Conservation (phyloP, 2,888 invertebrate species). For the Chymomyza caudatula region DNA sequence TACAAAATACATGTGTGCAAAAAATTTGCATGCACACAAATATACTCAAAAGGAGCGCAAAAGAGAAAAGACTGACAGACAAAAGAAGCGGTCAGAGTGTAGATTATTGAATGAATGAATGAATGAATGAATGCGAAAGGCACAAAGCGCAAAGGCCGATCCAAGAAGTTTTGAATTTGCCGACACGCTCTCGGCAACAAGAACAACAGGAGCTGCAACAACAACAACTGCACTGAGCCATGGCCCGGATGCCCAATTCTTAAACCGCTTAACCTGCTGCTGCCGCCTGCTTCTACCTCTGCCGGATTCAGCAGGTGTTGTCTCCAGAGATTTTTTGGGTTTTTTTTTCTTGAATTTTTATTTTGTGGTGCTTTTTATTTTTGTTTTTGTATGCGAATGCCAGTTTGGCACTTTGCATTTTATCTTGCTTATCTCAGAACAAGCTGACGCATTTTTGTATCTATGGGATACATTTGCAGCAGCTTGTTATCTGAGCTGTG, state of each 20-base stretch:
- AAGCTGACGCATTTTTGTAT: not conserved
- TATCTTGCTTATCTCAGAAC: not conserved
- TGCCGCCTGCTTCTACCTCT: not conserved
- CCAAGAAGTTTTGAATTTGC: not conserved
- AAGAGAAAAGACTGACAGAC: conserved; percentile 39
- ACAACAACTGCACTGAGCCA: conserved; percentile 6
- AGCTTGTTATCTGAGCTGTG: not conserved
- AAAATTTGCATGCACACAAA: conserved; percentile 44
- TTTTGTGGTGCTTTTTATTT: not conserved
- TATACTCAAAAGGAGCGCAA: conserved; percentile 33
- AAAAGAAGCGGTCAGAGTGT: not conserved
- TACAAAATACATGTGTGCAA: conserved; percentile 21
- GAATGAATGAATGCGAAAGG: conserved; percentile 41
- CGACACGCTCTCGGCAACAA: conserved; percentile 39
- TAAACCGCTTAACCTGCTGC: not conserved
- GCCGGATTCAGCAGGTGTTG: not conserved
- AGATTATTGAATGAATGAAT: conserved; percentile 18
- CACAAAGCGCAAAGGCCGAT: conserved; percentile 13
- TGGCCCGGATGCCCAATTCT: not conserved
- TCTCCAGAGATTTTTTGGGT: not conserved
- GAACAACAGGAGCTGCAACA: conserved; percentile 14
- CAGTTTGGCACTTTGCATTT: not conserved
- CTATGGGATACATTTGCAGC: not conserved
- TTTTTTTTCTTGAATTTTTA: not conserved
- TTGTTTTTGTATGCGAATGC: not conserved